Evolutionary conservation across 1,140 invertebrate species (phyloP), one percentile per base, ranked within the genome.

Genomic region (Brachionus plicatilis): DNA sequence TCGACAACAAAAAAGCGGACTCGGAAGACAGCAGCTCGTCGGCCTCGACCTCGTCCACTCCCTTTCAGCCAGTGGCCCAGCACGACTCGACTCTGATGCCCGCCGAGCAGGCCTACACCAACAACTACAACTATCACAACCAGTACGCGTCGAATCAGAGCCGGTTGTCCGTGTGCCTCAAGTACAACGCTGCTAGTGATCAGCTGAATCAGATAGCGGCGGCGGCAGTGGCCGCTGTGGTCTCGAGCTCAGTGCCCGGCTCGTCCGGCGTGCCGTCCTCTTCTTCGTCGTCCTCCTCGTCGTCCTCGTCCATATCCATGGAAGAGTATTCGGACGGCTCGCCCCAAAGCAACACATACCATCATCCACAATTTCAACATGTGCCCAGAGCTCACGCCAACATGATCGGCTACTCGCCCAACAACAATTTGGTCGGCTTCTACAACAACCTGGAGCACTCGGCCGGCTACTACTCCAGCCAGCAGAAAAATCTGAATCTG

Each of bases 151-250:
- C 43, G 4, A 76, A 37, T n/a, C 72, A 50, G 27, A 50, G 24
- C 33, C 7, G 45, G 12, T 14, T 76, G 24, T 76, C 72, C 29
- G 72, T 76, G 20, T 76, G 72, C 20, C n/a, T 68, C 24, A 82
- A 82, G 43, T 82, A 82, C 43, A 37, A 33, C 60, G 27, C 65
- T 2, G 37, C 53, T 11, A 65, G 11, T 60, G 79, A 82, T 60
- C 79, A 82, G 43, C 43, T 65, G 27, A 60, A 60, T 80, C 79
- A 82, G 33, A 82, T 82, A 27, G 79, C 79, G 1, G 79, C 79
- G 11, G 79, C 79, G 11, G 79, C 79, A 5, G 79, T 68, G 24
- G 79, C 65, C 14, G 79, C 79, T 29, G 79, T 82, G 3, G 79
- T 82, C 20, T 82, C 79, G 0, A 82, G 41, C 43, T 53, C 76